A percentile compares a stretch with the other conserved stretches of the same genome.
Evolutionary conservation across 2,888 invertebrate species (phyloP).

Genomic region (Ctena decussata): DNA sequence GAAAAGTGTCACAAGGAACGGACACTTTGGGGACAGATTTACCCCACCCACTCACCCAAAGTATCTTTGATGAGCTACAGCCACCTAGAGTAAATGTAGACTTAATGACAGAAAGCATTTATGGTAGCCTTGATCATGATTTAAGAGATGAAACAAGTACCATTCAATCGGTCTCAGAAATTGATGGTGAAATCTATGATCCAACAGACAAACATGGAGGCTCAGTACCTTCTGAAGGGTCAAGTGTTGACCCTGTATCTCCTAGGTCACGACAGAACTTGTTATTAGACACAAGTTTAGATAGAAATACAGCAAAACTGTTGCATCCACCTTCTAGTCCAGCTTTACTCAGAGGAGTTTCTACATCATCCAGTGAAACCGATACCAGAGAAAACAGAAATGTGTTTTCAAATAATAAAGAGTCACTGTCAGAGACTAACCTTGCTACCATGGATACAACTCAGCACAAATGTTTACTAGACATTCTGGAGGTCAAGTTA

Average conservation of each 20-base stretch:
- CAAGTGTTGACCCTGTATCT: slow-evolving; percentile 69
- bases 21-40: neutral
- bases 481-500: slow-evolving; percentile 92
- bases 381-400: slow-evolving; percentile 14
- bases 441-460: slow-evolving; percentile 14
- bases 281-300: neutral
- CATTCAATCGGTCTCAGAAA: slow-evolving; percentile 36
- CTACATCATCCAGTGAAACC: slow-evolving; percentile 11
- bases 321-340: neutral
- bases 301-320: neutral
- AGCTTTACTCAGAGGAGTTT: neutral
- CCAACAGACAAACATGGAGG: slow-evolving; percentile 42
- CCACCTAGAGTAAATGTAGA: slow-evolving; percentile 69
- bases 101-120: slow-evolving; percentile 84
- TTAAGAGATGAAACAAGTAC: slow-evolving; percentile 51
- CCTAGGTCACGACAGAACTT: slow-evolving; percentile 24
- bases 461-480: slow-evolving; percentile 89
- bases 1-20: slow-evolving; percentile 9
- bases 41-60: slow-evolving; percentile 72
- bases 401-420: slow-evolving; percentile 11
- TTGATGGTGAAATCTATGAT: slow-evolving; percentile 54
- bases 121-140: slow-evolving; percentile 83
- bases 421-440: neutral
- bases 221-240: slow-evolving; percentile 46
- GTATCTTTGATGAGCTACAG: slow-evolving; percentile 71